Percentiles rank a stretch among this genome's conserved stretches.
These are phyloP conservation scores for Uloborus plumipes DNA, from an alignment of 2,888 invertebrate genomes.

Conservation along the genomic window DNA sequence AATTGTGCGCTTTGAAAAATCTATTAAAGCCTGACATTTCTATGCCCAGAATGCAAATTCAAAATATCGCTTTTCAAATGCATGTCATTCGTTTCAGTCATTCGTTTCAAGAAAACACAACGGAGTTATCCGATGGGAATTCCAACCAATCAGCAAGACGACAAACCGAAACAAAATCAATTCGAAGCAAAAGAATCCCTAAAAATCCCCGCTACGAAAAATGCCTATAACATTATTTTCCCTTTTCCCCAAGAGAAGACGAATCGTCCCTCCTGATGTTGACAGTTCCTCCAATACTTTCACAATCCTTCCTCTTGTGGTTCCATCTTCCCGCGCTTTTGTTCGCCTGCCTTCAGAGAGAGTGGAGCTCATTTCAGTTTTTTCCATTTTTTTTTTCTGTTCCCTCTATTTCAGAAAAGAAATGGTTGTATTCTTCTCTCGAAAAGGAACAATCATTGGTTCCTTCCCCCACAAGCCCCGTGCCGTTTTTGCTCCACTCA, in stretches of 20 bases:
- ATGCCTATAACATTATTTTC: slow-evolving; percentile 17
- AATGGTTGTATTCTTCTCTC: slow-evolving; percentile 32
- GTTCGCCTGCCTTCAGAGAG: slow-evolving; percentile 6
- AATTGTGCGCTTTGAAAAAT: too few relatives aligned
- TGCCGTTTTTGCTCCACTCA: too few relatives aligned
- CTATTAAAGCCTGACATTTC: too few relatives aligned
- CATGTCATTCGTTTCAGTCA: too few relatives aligned
- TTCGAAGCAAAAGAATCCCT: not conserved
- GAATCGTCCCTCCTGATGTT: slow-evolving; percentile 46
- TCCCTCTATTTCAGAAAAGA: slow-evolving; percentile 17
- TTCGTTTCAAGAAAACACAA: too few relatives aligned
- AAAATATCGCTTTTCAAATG: too few relatives aligned
- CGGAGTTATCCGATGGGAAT: too few relatives aligned
- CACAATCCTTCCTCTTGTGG: slow-evolving; percentile 36
- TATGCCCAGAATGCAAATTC: too few relatives aligned
- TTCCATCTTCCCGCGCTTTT: slow-evolving; percentile 30
- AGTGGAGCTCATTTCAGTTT: slow-evolving; percentile 33
- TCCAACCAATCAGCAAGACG: too few relatives aligned
- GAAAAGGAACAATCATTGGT: slow-evolving; percentile 33
- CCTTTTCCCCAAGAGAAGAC: slow-evolving; percentile 30
- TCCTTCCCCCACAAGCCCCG: not conserved
- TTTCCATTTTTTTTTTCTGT: slow-evolving; percentile 5
- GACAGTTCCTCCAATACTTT: slow-evolving; percentile 58
- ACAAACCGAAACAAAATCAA: not conserved
- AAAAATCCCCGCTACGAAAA: slow-evolving; percentile 9